These are phyloP conservation scores for Drosophila tripunctata DNA, from an alignment of 2,888 invertebrate genomes.

Conservation along the genomic window DNA sequence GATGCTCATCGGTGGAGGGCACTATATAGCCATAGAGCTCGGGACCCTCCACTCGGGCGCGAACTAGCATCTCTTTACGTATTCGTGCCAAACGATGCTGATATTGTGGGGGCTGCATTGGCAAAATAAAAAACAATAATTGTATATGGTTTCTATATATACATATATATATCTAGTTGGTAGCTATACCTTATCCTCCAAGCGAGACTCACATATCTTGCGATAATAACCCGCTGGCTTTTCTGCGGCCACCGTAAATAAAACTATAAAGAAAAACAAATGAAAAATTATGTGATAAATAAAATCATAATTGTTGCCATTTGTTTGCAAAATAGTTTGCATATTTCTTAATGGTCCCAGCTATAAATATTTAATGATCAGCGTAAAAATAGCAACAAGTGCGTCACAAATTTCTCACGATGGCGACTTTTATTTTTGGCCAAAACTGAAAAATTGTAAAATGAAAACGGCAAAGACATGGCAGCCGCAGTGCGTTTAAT, in stretches of 20 bases:
- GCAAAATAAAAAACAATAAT: constrained; percentile 1
- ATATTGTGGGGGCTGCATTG: constrained; percentile 80
- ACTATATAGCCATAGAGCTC: constrained; percentile 89
- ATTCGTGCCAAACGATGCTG: constrained; percentile 82
- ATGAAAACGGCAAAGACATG: too few relatives aligned
- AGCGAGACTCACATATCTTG: constrained; percentile 79
- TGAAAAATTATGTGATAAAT: constrained; percentile 48
- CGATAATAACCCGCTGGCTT: constrained; percentile 69
- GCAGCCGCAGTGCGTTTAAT: constrained; percentile 20
- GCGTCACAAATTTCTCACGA: constrained; percentile 78
- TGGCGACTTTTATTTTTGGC: constrained; percentile 42
- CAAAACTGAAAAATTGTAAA: constrained; percentile 38
- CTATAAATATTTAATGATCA: constrained; percentile 13
- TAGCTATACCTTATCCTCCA: too few relatives aligned
- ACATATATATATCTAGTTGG: too few relatives aligned
- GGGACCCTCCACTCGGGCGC: constrained; percentile 82
- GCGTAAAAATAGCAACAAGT: constrained; percentile 61
- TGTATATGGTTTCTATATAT: not conserved
- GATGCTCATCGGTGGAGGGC: constrained; percentile 92
- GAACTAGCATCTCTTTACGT: constrained; percentile 85
- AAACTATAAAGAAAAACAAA: constrained; percentile 28
- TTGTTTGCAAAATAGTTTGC: constrained; percentile 48
- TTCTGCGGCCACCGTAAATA: constrained; percentile 58
- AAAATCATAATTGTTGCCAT: constrained; percentile 57
- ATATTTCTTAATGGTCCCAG: constrained; percentile 49